phyloP scores from a whole-genome alignment of 2,113 vertebrate genomes.

The Calidris pugnax region DNA sequence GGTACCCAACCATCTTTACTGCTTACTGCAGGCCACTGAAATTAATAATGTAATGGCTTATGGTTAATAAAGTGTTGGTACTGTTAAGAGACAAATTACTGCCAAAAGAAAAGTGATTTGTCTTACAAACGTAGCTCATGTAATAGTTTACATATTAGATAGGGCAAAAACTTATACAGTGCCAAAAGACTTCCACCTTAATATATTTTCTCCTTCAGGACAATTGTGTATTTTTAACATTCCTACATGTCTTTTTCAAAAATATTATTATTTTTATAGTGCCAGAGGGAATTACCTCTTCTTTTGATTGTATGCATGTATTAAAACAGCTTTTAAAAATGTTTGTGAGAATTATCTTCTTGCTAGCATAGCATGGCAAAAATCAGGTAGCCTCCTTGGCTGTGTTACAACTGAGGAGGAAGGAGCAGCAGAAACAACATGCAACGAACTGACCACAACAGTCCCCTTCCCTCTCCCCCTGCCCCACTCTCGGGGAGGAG shows the following conservation, averaged over 20 bases:
- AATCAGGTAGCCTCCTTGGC: neutral
- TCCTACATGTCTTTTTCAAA: neutral
- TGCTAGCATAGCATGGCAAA: neutral
- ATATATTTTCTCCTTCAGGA: neutral
- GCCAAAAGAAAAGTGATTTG: neutral
- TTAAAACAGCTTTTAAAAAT: neutral
- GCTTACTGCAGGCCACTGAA: constrained; percentile 11
- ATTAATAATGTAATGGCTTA: constrained; percentile 55
- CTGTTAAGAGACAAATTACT: constrained; percentile 48
- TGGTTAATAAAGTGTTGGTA: constrained; percentile 53
- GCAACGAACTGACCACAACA: neutral
- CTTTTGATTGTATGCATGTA: neutral
- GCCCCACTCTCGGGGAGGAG: neutral
- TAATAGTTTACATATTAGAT: neutral
- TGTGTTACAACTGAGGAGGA: neutral
- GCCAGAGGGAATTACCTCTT: neutral
- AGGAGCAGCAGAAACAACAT: neutral
- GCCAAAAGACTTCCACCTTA: neutral
- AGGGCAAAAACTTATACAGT: neutral
- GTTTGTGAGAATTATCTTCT: neutral
- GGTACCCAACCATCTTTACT: neutral
- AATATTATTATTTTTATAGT: neutral
- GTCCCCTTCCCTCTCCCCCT: neutral
- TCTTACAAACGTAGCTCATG: neutral
- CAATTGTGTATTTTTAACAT: neutral